Percentiles rank a stretch among this genome's conserved stretches.
phyloP scores from a whole-genome alignment of 1,140 invertebrate genomes.

The Plectrocnemia conspersa region DNA sequence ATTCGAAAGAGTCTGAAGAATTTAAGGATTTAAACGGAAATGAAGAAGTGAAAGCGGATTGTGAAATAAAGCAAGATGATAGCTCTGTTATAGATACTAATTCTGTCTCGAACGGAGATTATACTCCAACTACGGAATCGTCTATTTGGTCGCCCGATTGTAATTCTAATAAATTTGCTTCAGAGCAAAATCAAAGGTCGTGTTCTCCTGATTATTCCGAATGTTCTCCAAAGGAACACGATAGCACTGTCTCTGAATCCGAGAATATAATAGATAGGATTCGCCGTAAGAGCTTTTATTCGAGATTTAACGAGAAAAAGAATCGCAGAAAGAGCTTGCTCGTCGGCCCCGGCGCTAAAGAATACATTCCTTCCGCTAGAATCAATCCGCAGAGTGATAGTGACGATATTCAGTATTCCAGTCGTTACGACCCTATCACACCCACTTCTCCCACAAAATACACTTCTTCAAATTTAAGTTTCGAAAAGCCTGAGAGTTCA shows the following conservation, averaged over 20 bases:
- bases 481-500: constrained; percentile 14
- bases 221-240: constrained; percentile 40
- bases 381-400: constrained; percentile 41
- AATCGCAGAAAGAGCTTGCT: constrained; percentile 57
- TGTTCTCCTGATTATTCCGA: constrained; percentile 1
- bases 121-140: constrained; percentile 13
- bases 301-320: constrained; percentile 78
- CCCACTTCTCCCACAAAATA: constrained; percentile 44
- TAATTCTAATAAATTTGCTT: constrained; percentile 30
- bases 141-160: constrained; percentile 35
- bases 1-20: constrained; percentile 27
- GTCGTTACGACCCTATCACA: constrained; percentile 42
- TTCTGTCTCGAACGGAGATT: constrained; percentile 4
- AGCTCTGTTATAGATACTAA: background rate
- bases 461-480: constrained; percentile 41
- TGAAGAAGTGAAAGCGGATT: background rate
- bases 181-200: constrained; percentile 8
- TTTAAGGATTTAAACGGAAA: constrained; percentile 19
- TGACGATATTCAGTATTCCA: constrained; percentile 37
- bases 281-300: constrained; percentile 81
- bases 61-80: background rate
- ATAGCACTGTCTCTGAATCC: constrained; percentile 45
- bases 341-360: constrained; percentile 52
- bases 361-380: constrained; percentile 48
- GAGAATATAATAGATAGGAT: constrained; percentile 82